phyloP scores from a whole-genome alignment of 1,140 invertebrate genomes.

The Pogonomyrmex californicus region DNA sequence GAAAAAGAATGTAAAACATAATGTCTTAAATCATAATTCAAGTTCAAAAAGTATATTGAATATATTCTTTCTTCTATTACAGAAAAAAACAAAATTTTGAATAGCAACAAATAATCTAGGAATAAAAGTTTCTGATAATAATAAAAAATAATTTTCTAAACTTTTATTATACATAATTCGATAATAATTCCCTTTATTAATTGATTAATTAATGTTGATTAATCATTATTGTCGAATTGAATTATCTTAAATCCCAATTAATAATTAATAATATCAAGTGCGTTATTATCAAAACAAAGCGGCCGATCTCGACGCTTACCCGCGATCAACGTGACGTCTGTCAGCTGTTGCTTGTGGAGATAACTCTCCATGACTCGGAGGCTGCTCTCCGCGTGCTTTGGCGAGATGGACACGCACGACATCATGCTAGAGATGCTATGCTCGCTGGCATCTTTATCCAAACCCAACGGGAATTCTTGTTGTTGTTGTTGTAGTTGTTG shows the following conservation, averaged over 20 bases:
- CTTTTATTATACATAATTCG: not conserved
- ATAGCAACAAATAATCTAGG: not conserved
- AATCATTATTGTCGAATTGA: not conserved
- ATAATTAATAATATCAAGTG: not conserved
- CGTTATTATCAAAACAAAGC: slow-evolving; percentile 23
- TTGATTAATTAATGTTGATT: not conserved
- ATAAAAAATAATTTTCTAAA: not conserved
- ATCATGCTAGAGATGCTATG: slow-evolving; percentile 85
- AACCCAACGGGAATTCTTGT: slow-evolving; percentile 72
- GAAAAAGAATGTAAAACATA: slow-evolving; percentile 75
- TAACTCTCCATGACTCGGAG: slow-evolving; percentile 94
- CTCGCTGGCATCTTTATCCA: slow-evolving; percentile 82
- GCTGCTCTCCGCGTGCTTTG: slow-evolving; percentile 93
- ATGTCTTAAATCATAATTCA: not conserved
- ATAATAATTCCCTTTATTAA: not conserved
- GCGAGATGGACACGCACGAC: slow-evolving; percentile 82
- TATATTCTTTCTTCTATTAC: not conserved
- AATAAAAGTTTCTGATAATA: not conserved
- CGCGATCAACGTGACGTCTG: slow-evolving; percentile 92
- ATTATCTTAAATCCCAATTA: not conserved
- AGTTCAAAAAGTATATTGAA: slow-evolving; percentile 28
- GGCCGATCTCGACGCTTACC: slow-evolving; percentile 30
- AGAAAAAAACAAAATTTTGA: slow-evolving; percentile 65
- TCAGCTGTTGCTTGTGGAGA: slow-evolving; percentile 92
- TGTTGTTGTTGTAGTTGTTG: not conserved